These are phyloP conservation scores for Whitmania pigra DNA, from an alignment of 1,140 invertebrate species.

Conservation along the genomic window DNA sequence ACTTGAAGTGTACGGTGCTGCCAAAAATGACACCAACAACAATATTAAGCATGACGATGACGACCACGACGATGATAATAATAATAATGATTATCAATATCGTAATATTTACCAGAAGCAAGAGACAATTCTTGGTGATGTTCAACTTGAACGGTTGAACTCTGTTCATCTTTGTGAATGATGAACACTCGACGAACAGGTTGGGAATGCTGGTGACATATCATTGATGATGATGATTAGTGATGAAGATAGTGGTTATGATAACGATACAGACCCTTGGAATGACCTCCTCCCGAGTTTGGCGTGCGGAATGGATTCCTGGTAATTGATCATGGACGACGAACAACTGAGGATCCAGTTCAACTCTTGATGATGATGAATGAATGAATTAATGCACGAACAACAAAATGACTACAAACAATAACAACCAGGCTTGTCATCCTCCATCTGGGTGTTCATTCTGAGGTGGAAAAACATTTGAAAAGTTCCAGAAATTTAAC, in stretches of 20 bases:
- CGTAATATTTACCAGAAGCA: conserved; percentile 52
- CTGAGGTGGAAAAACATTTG: no score
- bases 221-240: no score
- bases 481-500: no score
- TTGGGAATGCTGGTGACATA: conserved; percentile 60
- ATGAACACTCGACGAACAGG: conserved; percentile 70
- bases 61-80: neutral
- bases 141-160: conserved; percentile 80
- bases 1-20: no score
- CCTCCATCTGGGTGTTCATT: no score
- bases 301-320: conserved; percentile 30
- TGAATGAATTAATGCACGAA: no score
- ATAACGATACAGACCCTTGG: conserved; percentile 24
- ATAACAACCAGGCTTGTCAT: no score
- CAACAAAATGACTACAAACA: no score
- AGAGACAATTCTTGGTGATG: conserved; percentile 70
- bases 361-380: no score
- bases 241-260: neutral
- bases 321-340: conserved; percentile 20
- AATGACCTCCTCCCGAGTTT: conserved; percentile 27
- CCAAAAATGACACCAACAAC: neutral
- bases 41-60: no score
- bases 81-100: conserved; percentile 6
- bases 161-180: conserved; percentile 71
- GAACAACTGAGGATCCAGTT: no score